These are phyloP conservation scores for Agrypnus murinus DNA, from an alignment of 2,888 invertebrate species.

Conservation along the genomic window DNA sequence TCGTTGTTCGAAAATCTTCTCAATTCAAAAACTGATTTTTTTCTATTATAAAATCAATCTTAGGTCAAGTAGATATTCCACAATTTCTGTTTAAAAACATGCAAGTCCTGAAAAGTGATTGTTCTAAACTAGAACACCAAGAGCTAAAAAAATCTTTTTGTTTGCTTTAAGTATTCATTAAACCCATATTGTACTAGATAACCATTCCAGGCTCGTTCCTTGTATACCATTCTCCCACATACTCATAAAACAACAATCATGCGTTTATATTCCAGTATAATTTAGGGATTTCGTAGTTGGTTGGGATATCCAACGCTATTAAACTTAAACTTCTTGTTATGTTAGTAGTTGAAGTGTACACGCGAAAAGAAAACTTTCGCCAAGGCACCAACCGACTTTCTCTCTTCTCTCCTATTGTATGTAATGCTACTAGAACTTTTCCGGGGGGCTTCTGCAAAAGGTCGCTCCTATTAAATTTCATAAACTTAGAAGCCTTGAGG, in stretches of 20 bases:
- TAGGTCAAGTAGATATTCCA: no score
- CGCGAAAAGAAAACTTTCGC: constrained; percentile 19
- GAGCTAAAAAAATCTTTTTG: no score
- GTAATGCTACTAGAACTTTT: constrained; percentile 14
- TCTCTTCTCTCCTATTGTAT: constrained; percentile 11
- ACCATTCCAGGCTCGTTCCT: background rate
- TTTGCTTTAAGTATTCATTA: constrained; percentile 12
- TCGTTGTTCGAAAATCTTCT: no score
- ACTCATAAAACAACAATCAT: constrained; percentile 31
- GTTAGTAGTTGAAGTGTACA: constrained; percentile 23
- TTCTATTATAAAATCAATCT: no score
- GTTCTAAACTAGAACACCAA: no score
- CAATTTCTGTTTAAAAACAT: no score
- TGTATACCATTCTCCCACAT: constrained; percentile 4
- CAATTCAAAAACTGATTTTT: no score
- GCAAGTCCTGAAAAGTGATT: no score
- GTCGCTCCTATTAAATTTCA: constrained; percentile 18
- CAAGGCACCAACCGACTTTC: constrained; percentile 8
- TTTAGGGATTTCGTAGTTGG: constrained; percentile 26
- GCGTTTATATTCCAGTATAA: constrained; percentile 26
- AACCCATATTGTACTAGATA: constrained; percentile 5
- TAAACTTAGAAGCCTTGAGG: constrained; percentile 1
- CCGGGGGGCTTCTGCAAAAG: background rate
- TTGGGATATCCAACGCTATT: constrained; percentile 17
- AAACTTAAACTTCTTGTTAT: constrained; percentile 30